Evolutionary conservation across 1,140 invertebrate genomes (phyloP).

Genomic region (Drosophila tropicalis): DNA sequence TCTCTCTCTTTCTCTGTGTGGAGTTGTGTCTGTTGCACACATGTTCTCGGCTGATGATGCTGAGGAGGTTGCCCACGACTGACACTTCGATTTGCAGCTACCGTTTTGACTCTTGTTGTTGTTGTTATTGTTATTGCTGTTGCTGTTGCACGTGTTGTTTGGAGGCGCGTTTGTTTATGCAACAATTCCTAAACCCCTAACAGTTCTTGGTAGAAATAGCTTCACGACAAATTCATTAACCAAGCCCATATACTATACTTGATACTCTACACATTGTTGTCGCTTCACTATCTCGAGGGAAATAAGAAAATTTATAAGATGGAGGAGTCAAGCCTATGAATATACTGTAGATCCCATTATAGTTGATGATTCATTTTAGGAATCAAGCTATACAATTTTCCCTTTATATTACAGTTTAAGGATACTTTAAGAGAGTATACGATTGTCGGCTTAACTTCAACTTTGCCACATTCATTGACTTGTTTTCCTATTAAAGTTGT

Average conservation of each 20-base stretch:
- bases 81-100: slow-evolving; percentile 76
- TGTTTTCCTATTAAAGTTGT: slow-evolving; percentile 68
- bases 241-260: slow-evolving; percentile 25
- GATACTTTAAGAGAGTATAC: slow-evolving; percentile 27
- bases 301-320: too few relatives aligned
- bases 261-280: slow-evolving; percentile 23
- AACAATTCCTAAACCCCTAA: slow-evolving; percentile 51
- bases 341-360: too few relatives aligned
- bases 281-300: too few relatives aligned
- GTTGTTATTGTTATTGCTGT: slow-evolving; percentile 72
- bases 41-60: slow-evolving; percentile 68
- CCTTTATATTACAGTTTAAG: too few relatives aligned
- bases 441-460: background rate
- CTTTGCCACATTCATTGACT: background rate
- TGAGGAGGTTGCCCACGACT: slow-evolving; percentile 59
- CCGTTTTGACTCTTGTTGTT: slow-evolving; percentile 41
- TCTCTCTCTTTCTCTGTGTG: slow-evolving; percentile 10
- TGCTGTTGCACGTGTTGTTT: slow-evolving; percentile 71
- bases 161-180: slow-evolving; percentile 66
- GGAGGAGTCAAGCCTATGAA: too few relatives aligned
- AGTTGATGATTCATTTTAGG: too few relatives aligned
- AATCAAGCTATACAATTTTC: too few relatives aligned
- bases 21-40: slow-evolving; percentile 69
- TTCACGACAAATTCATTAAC: slow-evolving; percentile 74
- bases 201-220: slow-evolving; percentile 74